phyloP scores from a whole-genome alignment of 2,797 vertebrate species.

The Uromys caudimaculatus region DNA sequence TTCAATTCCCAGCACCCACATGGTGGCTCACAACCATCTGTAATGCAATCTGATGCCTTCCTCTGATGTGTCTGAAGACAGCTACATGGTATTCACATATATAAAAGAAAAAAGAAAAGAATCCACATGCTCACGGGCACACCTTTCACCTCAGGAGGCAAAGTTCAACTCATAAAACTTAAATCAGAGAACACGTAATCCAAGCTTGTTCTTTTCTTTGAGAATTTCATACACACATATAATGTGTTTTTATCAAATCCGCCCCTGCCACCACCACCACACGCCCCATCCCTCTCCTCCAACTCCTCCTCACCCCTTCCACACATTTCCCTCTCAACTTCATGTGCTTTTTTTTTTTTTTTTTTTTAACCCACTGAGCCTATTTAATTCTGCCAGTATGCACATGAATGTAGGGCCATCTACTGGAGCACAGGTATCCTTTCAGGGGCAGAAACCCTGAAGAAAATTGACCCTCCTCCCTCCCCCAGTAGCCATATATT shows the following conservation, averaged over 20 bases:
- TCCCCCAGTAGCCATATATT: too few relatives aligned
- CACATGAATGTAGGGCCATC: neutral
- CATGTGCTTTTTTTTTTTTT: neutral
- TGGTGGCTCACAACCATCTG: too few relatives aligned
- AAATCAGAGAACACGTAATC: conserved; percentile 47
- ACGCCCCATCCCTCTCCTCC: neutral
- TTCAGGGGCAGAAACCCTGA: neutral
- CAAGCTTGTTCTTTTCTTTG: neutral
- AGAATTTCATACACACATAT: neutral
- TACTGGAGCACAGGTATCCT: neutral
- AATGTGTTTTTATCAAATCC: neutral
- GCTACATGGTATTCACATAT: too few relatives aligned
- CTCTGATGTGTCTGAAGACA: too few relatives aligned
- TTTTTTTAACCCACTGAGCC: too few relatives aligned
- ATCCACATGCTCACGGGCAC: neutral
- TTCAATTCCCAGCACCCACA: too few relatives aligned
- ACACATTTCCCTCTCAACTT: neutral
- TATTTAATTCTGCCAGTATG: neutral
- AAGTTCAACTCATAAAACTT: conserved; percentile 6
- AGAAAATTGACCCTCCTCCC: neutral
- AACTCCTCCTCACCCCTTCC: neutral
- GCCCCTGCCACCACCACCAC: too few relatives aligned
- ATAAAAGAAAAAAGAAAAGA: neutral
- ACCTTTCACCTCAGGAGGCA: neutral
- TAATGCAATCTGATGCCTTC: too few relatives aligned